Conservation (phyloP, 2,797 vertebrate species). For the Pelochelys cantorii region DNA sequence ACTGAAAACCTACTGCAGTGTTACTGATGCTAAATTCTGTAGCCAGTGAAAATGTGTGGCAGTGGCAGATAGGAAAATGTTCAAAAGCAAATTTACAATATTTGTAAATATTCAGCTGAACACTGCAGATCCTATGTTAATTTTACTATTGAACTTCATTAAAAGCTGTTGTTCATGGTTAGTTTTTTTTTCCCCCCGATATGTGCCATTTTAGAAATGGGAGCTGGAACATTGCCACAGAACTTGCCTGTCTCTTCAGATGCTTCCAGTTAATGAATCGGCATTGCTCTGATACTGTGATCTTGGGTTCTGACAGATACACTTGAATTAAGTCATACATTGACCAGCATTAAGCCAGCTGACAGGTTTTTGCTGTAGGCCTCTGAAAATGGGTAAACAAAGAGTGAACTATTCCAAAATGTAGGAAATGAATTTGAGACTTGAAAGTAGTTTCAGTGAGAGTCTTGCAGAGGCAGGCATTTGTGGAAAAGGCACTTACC, state of each 20-base stretch:
- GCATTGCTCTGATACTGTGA: neutral
- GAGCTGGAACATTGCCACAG: neutral
- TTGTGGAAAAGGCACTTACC: neutral
- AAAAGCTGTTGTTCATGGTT: neutral
- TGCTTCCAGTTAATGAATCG: neutral
- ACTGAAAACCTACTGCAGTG: fast-evolving
- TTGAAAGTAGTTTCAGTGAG: neutral
- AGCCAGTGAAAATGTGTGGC: fast-evolving
- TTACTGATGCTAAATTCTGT: too few species aligned
- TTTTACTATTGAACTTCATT: neutral
- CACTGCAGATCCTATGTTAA: fast-evolving
- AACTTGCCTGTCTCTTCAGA: fast-evolving
- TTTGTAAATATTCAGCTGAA: neutral
- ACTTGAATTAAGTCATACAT: fast-evolving
- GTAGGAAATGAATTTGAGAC: neutral
- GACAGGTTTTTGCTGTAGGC: neutral
- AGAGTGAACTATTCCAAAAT: neutral
- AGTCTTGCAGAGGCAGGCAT: too few species aligned
- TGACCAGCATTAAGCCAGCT: fast-evolving
- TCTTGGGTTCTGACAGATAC: neutral
- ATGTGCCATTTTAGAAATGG: fast-evolving
- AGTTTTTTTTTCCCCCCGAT: too few species aligned
- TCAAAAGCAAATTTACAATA: neutral
- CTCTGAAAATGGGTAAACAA: fast-evolving
- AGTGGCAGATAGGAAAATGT: neutral